These are phyloP conservation scores for Euglossa dilemma DNA, from an alignment of 1,140 invertebrate species.

Conservation along the genomic window DNA sequence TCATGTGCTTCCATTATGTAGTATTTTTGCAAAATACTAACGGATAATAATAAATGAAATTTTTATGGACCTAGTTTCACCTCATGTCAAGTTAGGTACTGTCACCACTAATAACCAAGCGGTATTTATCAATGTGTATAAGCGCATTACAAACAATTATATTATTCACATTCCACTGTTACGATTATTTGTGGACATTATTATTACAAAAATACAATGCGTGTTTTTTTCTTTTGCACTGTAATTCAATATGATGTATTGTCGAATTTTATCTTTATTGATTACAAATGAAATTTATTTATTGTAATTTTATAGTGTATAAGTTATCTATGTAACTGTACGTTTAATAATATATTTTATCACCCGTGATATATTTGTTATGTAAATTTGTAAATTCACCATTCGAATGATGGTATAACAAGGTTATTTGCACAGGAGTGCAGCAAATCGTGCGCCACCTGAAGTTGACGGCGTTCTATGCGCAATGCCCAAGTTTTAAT, in stretches of 20 bases:
- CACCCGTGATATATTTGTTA: background rate
- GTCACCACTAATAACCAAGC: slow-evolving; percentile 37
- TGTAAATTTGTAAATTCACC: slow-evolving; percentile 34
- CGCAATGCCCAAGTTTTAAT: slow-evolving; percentile 28
- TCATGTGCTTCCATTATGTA: slow-evolving; percentile 75
- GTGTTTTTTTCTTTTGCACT: background rate
- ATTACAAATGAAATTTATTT: slow-evolving; percentile 2
- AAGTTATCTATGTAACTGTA: background rate
- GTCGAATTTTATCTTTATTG: background rate
- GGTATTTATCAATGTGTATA: slow-evolving; percentile 14
- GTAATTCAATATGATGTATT: background rate
- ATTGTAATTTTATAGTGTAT: background rate
- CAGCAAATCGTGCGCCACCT: slow-evolving; percentile 33
- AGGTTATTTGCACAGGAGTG: slow-evolving; percentile 63
- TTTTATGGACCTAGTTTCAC: slow-evolving; percentile 68
- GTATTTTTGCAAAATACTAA: background rate
- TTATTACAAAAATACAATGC: slow-evolving; percentile 1
- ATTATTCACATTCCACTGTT: slow-evolving; percentile 6
- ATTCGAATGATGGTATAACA: slow-evolving; percentile 28
- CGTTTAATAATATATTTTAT: background rate
- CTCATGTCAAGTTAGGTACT: slow-evolving; percentile 70
- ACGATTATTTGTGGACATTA: background rate
- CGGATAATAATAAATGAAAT: background rate
- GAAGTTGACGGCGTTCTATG: slow-evolving; percentile 52
- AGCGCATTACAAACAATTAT: slow-evolving; percentile 2